Base-by-base conservation (phyloP, 2,797 vertebrate species). In the Oryzias dopingdopingensis region DNA sequence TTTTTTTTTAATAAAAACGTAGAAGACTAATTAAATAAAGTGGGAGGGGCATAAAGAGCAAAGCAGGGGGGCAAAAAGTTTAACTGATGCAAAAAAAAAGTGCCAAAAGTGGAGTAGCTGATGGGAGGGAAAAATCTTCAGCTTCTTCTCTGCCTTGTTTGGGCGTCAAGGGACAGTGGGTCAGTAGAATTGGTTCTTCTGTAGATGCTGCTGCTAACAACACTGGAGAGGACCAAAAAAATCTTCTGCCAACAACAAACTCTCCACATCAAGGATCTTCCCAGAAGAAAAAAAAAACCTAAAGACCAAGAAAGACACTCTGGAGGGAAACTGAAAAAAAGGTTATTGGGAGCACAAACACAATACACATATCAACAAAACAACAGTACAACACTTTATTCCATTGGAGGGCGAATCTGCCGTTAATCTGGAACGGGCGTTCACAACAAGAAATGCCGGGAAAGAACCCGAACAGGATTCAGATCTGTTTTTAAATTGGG, bases 271-370 rank as follows among this genome's bases (percentile, higher is more conserved):
- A 88, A 83, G 67, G 78, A 83, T 83, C 79, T 77, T 76, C 76
- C 82, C 76, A 86, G 83, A 77, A 18, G 18, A 18, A 18, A 18
- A 18, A 64, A 72, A 77, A 79, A 83, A 90, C 89, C 91, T 91
- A 91, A 41, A 88, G 17, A 88, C 80, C 74, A 84, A 81, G 79
- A 88, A 86, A 89, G 84, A 88, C 81, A 89, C 89, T 90, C 64
- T 83, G 81, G 80, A 6, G 54, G 48, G 59, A 59, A 77, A 83
- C 86, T 88, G 68, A 82, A 88, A 79, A 14, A 67, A 6, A 40
- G 62, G 79, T 89, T 80, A 85, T 71, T 87, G 59, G 46, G 45
- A 79, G 62, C 52, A 83, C 49, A 86, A 45, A 77, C 50, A 76
- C 47, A 81, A 23, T 48, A 12, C 12, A 73, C 23, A 76, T 70